Base-by-base conservation (phyloP, 2,888 invertebrate species). In the Amphipoea lucens region DNA sequence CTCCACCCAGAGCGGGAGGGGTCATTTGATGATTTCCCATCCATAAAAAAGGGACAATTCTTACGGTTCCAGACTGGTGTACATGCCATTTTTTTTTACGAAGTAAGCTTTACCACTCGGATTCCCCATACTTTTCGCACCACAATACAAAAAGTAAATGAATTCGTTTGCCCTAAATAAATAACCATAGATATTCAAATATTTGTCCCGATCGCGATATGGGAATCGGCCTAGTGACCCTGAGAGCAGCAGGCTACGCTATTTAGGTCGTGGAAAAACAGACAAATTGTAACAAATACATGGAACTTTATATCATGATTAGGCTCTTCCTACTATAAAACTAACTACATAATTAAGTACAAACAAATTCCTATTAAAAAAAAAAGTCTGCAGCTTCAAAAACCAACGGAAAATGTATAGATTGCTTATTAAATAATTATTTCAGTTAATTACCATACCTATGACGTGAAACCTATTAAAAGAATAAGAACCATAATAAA, bases 221-320 rank as follows among this genome's bases (percentile, higher is more conserved):
- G 65, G 42, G 67, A 76, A 79, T 63, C 68, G 29, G 48, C 60
- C 67, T 3, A 36, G 12, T 71, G 75, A 76, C 87, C 83, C 60
- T 72, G 54, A 74, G 67, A 54, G 48, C 51, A 67, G 12, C 12
- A 48, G 36, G 20, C 45, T 42, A 82, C 66, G 54, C n/a, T 65
- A 76, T 65, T 76, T 51, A 17, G 60, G 67, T 70, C 69, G 69
- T 29, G 63, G 72, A 70, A 67, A 60, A 78, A 67, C 20, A 62
- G 11, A 63, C 36, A 45, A 14, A 70, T 40, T 45, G 51, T 40
- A 40, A 72, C 45, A 51, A 79, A 84, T 17, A 66, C 7, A 70
- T 57, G n/a, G 5, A 23, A 11, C 62, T 12, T 23, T 40, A 23
- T 66, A 60, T 83, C 12, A 29, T 29, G n/a, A 70, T 70, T 40